A percentile compares a stretch with the other conserved stretches of the same genome.
These are phyloP conservation scores for Hirtodrosophila cameraria DNA, from an alignment of 2,888 invertebrate genomes.

Conservation along the genomic window DNA sequence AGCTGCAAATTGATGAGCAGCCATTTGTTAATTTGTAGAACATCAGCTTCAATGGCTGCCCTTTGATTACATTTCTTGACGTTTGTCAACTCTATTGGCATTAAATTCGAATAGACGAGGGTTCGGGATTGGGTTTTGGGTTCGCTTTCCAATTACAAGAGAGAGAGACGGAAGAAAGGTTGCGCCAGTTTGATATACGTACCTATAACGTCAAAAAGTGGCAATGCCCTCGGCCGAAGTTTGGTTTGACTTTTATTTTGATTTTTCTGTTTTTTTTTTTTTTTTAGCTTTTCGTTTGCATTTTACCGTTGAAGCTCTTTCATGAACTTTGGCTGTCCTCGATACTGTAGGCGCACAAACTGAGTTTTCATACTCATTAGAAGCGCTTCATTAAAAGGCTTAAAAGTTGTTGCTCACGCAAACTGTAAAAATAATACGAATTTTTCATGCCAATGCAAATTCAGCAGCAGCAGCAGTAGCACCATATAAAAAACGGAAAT, in stretches of 20 bases:
- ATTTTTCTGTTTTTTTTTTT: constrained; percentile 8
- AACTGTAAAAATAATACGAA: constrained; percentile 32
- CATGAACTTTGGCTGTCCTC: constrained; percentile 47
- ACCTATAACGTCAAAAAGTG: constrained; percentile 41
- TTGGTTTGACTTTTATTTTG: constrained; percentile 30
- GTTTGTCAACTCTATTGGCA: constrained; percentile 53
- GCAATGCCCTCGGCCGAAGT: constrained; percentile 13
- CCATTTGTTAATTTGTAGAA: constrained; percentile 68
- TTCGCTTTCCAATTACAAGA: too few relatives aligned
- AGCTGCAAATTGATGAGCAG: constrained; percentile 76
- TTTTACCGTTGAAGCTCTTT: constrained; percentile 34
- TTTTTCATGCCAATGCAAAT: constrained; percentile 37
- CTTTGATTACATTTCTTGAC: constrained; percentile 67
- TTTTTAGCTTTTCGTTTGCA: constrained; percentile 48
- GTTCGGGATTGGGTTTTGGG: neutral
- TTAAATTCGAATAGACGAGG: constrained; percentile 5
- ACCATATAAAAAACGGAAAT: constrained; percentile 11
- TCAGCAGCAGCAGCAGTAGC: constrained; percentile 18
- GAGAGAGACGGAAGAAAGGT: too few relatives aligned
- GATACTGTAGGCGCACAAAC: constrained; percentile 12
- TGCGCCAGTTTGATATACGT: constrained; percentile 36
- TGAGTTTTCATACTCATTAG: constrained; percentile 45
- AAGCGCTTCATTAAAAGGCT: constrained; percentile 63
- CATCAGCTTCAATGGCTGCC: constrained; percentile 31
- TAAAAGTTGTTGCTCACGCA: constrained; percentile 62